Evolutionary conservation across 2,113 vertebrate genomes (phyloP).

Genomic region (Oncorhynchus clarkii): DNA sequence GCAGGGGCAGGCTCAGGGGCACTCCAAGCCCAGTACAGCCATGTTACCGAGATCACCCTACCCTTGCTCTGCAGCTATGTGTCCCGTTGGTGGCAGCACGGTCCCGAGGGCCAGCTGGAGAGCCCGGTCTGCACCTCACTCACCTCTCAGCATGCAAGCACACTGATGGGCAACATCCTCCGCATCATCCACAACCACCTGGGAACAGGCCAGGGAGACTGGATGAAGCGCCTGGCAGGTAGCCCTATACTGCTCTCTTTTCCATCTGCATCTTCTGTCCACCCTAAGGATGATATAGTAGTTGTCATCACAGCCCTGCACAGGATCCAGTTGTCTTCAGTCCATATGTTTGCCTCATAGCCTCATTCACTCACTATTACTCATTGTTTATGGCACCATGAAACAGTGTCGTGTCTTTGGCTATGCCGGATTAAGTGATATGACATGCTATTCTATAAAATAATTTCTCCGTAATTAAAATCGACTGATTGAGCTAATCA

Average conservation of each 20-base stretch:
- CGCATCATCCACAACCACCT: conserved; percentile 89
- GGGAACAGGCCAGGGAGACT: conserved; percentile 87
- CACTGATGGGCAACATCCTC: conserved; percentile 86
- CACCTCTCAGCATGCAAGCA: conserved; percentile 81
- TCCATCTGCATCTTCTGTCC: background rate
- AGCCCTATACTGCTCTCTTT: conserved; percentile 2
- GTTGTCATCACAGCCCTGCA: no score
- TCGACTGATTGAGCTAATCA: no score
- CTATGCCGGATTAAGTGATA: no score
- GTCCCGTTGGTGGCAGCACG: conserved; percentile 84
- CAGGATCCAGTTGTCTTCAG: no score
- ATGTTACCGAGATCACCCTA: conserved; percentile 86
- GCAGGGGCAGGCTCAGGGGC: conserved; percentile 78
- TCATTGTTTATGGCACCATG: no score
- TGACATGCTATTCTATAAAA: no score
- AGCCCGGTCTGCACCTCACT: conserved; percentile 77
- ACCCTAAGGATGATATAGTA: no score
- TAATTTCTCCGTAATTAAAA: no score
- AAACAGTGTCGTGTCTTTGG: no score
- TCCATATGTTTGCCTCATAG: no score
- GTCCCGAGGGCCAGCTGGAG: conserved; percentile 71
- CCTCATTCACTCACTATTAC: no score
- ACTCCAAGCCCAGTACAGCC: conserved; percentile 82
- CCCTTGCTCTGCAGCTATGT: conserved; percentile 93
- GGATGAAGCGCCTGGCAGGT: conserved; percentile 95